Conservation (phyloP, 2,113 vertebrate genomes). For the Laticauda laticaudata region DNA sequence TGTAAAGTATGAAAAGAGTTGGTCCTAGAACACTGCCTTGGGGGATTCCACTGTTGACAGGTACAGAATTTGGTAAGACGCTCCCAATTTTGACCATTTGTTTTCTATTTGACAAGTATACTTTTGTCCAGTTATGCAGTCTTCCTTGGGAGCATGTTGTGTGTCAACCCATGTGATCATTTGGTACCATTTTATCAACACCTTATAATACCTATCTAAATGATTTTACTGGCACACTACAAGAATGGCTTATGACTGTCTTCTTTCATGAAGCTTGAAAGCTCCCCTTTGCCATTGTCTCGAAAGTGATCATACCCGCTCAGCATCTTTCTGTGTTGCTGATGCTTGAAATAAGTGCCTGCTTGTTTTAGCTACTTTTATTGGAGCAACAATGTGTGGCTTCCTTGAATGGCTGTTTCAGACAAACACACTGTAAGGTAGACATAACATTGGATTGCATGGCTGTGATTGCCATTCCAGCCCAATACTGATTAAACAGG, state of each 20-base stretch:
- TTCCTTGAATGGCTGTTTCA: background rate
- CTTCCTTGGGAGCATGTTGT: background rate
- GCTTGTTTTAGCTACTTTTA: background rate
- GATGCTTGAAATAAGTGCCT: background rate
- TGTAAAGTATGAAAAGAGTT: too few relatives aligned
- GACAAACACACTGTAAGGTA: background rate
- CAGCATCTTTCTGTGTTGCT: background rate
- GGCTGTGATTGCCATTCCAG: background rate
- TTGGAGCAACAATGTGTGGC: background rate
- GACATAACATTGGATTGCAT: background rate
- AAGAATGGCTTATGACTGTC: background rate
- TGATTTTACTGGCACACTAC: background rate
- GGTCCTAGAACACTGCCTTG: too few relatives aligned
- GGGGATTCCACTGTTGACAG: too few relatives aligned
- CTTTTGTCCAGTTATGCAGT: too few relatives aligned
- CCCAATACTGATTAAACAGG: too few relatives aligned
- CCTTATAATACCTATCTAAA: background rate
- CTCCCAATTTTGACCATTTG: too few relatives aligned
- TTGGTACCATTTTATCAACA: background rate
- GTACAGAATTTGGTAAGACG: too few relatives aligned
- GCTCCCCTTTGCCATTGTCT: background rate
- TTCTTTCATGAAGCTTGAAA: background rate
- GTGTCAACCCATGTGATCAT: background rate
- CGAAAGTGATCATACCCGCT: background rate
- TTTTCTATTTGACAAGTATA: too few relatives aligned